These are phyloP conservation scores for Sebastes kiyomatsui DNA, from an alignment of 2,797 vertebrate species.

Conservation along the genomic window DNA sequence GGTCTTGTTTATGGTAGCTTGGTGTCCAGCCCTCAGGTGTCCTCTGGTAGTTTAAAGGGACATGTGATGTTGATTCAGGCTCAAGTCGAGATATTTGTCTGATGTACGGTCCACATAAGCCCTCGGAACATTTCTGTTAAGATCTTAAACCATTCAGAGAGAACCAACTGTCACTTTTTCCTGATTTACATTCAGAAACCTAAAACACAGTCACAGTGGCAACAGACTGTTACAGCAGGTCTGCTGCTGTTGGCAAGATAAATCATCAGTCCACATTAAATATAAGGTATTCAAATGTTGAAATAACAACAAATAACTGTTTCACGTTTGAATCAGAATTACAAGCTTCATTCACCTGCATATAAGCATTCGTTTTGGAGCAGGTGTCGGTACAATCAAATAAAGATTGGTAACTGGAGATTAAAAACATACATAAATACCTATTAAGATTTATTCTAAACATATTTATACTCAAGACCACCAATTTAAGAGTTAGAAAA, in stretches of 20 bases:
- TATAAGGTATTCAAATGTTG: background rate
- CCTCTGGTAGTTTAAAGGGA: background rate
- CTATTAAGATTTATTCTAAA: background rate
- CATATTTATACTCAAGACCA: background rate
- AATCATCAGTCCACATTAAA: background rate
- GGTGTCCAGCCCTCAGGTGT: background rate
- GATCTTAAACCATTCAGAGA: background rate
- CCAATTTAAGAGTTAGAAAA: background rate
- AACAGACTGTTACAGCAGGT: background rate
- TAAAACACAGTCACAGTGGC: background rate
- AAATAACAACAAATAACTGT: background rate
- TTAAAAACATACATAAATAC: background rate
- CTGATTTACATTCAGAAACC: background rate
- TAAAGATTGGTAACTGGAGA: background rate
- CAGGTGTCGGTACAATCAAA: background rate
- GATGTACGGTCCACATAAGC: background rate
- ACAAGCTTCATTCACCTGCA: background rate
- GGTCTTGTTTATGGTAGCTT: conserved; percentile 5
- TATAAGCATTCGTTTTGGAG: background rate
- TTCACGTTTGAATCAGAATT: background rate
- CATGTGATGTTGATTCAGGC: background rate
- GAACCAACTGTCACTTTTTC: background rate
- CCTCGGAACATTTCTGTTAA: background rate
- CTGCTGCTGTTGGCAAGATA: background rate
- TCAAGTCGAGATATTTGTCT: background rate